Evolutionary conservation across 2,797 vertebrate species (phyloP), one percentile per base, ranked within the genome.

Genomic region (Parauchenoglanis punctatus): DNA sequence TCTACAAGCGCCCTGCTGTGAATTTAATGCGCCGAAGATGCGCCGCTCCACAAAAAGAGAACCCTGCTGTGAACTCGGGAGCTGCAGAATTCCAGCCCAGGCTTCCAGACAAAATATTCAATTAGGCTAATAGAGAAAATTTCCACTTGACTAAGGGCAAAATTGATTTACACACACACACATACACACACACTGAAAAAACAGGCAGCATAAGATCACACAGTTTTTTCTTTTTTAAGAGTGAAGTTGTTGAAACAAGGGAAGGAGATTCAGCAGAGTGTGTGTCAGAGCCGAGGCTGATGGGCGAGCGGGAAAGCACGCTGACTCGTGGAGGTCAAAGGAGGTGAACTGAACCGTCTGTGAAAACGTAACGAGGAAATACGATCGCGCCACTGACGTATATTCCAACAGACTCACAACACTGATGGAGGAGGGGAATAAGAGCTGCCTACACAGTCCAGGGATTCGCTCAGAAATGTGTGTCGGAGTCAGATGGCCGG

Each of bases 321-420:
- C 91, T 76, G 56, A 85, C 92, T 81, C 85, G 83, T 46, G 88
- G 85, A 88, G 91, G 85, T n/a, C 84, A 85, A 4, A 80, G 15
- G 46, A 80, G 81, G 86, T 87, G 89, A 86, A 94, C 92, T 83
- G 63, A 89, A 93, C 93, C 92, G 90, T 90, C 89, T 90, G 88
- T 91, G 92, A 93, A 92, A 90, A 92, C 83, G 83, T 86, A 91
- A 92, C 25, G 67, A 90, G 92, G 92, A 93, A 93, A 92, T 90
- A 92, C 82, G 87, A 94, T 88, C 90, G 90, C 12, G 72, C 81
- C 85, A 17, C 87, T 94, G 95, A 95, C 93, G 93, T 93, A 94
- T 91, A 87, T 81, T 81, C 90, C 54, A 82, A 90, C 90, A 91
- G 91, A 87, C 86, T 89, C 86, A 86, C 92, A 93, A 95, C 93